A percentile compares a stretch with the other conserved stretches of the same genome.
Conservation (phyloP, 2,113 vertebrate species). For the Nyctereutes procyonoides region DNA sequence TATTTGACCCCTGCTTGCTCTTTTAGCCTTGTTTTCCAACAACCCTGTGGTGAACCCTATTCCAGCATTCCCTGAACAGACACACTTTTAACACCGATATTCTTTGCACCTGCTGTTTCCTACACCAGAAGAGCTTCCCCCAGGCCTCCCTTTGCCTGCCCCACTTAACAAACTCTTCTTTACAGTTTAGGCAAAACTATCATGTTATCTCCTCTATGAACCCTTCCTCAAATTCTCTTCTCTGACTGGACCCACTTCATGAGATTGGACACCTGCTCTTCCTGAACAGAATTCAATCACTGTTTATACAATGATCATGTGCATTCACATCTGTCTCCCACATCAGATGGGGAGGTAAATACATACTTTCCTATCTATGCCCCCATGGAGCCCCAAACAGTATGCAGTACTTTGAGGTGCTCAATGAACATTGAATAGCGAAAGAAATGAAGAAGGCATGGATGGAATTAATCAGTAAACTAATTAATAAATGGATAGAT, state of each 20-base stretch:
- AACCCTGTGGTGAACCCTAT: neutral
- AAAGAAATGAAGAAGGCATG: neutral
- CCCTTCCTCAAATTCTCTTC: neutral
- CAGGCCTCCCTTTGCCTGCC: neutral
- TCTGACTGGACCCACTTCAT: too few species aligned
- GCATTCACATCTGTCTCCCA: neutral
- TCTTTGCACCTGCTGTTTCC: neutral
- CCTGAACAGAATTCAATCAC: neutral
- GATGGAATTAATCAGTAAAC: neutral
- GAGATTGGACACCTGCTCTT: fast-evolving
- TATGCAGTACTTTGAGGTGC: neutral
- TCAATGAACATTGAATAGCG: neutral
- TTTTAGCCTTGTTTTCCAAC: neutral
- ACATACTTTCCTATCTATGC: neutral
- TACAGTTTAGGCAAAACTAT: neutral
- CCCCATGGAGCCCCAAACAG: neutral
- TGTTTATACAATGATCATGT: neutral
- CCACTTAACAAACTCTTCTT: neutral
- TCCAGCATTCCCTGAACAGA: neutral
- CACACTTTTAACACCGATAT: neutral
- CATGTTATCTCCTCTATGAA: neutral
- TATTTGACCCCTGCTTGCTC: neutral
- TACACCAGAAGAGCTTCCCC: neutral
- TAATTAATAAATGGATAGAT: neutral
- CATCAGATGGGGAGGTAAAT: neutral